Evolutionary conservation across 2,888 invertebrate species (phyloP).

Genomic region (Pterobdella sp.): DNA sequence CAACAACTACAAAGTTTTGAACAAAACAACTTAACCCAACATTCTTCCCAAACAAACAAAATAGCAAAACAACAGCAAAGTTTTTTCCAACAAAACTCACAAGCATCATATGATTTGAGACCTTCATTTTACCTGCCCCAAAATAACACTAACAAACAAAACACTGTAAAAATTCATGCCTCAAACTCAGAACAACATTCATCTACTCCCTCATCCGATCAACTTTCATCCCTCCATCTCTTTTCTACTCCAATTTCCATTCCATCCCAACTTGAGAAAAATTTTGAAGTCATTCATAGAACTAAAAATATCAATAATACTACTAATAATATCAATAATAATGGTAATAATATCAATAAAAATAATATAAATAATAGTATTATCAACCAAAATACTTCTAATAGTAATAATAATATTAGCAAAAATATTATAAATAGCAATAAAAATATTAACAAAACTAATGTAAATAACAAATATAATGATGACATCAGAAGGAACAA

Average conservation of each 20-base stretch:
- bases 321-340: neutral
- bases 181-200: neutral
- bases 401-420: neutral
- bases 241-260: neutral
- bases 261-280: neutral
- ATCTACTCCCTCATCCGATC: neutral
- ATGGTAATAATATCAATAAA: neutral
- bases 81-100: neutral
- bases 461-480: neutral
- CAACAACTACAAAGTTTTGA: neutral
- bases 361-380: neutral
- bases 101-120: neutral
- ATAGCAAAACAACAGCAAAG: neutral
- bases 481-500: constrained; percentile 4
- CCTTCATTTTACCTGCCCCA: too few species aligned
- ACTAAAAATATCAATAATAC: neutral
- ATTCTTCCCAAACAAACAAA: neutral
- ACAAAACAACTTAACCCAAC: neutral
- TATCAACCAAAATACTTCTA: neutral
- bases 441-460: neutral
- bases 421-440: constrained; percentile 4
- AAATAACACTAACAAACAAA: neutral
- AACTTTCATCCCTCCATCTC: neutral
- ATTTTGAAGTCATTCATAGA: neutral
- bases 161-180: neutral